Conservation (phyloP, 2,888 invertebrate genomes). For the Phaonia tiefii region DNA sequence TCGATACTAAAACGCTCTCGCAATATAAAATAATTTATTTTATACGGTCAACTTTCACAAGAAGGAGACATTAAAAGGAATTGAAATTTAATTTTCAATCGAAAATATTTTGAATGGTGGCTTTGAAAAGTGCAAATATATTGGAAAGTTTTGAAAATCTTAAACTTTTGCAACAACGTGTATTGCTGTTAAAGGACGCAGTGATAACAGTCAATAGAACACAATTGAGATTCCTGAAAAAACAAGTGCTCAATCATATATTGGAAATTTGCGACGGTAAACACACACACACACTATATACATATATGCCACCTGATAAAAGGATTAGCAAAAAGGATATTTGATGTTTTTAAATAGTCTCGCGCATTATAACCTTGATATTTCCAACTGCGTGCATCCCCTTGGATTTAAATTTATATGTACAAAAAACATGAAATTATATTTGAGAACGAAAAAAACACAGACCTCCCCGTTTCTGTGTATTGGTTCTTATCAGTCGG, state of each 20-base stretch:
- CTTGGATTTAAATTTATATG: no score
- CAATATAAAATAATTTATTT: constrained; percentile 1
- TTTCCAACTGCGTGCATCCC: no score
- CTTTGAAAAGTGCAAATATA: constrained; percentile 45
- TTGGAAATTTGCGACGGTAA: constrained; percentile 54
- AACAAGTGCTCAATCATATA: constrained; percentile 42
- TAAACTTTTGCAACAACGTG: constrained; percentile 39
- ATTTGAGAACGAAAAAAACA: constrained; percentile 1
- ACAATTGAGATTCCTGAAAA: constrained; percentile 9
- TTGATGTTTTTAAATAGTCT: no score
- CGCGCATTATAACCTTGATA: no score
- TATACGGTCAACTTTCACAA: constrained; percentile 9
- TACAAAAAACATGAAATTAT: no score
- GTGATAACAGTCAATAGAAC: constrained; percentile 27
- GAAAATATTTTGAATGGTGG: constrained; percentile 64
- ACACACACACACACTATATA: no score
- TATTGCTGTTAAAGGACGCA: constrained; percentile 46
- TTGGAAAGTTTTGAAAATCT: constrained; percentile 12
- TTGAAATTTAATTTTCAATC: constrained; percentile 27
- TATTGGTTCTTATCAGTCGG: constrained; percentile 54
- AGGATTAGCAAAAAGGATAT: no score
- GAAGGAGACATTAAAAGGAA: neutral
- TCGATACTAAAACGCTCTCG: constrained; percentile 8
- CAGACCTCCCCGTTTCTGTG: constrained; percentile 5
- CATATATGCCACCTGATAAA: no score